These are phyloP conservation scores for Sporophila hypoxantha DNA, from an alignment of 2,113 vertebrate genomes.

Conservation along the genomic window DNA sequence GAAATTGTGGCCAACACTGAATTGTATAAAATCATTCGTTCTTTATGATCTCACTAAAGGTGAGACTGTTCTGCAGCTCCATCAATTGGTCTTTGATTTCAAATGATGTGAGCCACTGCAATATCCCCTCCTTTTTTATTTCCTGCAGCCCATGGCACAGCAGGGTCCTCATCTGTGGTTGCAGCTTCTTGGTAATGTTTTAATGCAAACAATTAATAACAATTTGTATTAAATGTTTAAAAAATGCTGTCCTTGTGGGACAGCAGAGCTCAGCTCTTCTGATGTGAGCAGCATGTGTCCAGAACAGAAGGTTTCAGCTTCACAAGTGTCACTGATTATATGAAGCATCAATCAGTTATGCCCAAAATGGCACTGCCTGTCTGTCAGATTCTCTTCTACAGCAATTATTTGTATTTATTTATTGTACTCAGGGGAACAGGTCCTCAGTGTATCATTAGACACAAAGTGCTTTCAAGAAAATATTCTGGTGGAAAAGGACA, in stretches of 20 bases:
- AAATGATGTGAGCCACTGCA: background rate
- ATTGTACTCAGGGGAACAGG: background rate
- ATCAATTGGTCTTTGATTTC: background rate
- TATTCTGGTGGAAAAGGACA: background rate
- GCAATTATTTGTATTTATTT: constrained; percentile 39
- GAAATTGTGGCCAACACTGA: background rate
- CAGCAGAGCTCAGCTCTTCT: background rate
- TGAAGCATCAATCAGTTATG: background rate
- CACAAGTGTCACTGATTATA: background rate
- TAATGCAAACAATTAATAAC: background rate
- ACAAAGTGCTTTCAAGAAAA: constrained; percentile 18
- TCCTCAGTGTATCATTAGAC: background rate
- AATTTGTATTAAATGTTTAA: background rate
- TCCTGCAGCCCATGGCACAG: background rate
- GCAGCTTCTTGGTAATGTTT: background rate
- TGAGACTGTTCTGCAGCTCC: background rate
- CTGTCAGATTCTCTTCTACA: background rate
- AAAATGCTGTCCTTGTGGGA: background rate
- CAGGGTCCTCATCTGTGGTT: background rate
- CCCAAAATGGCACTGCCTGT: background rate
- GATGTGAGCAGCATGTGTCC: background rate
- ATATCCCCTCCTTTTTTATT: background rate
- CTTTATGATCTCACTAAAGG: background rate
- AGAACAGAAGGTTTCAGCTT: background rate
- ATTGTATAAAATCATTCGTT: background rate